Conservation (phyloP, 2,888 invertebrate species). For the Agrochola lota region DNA sequence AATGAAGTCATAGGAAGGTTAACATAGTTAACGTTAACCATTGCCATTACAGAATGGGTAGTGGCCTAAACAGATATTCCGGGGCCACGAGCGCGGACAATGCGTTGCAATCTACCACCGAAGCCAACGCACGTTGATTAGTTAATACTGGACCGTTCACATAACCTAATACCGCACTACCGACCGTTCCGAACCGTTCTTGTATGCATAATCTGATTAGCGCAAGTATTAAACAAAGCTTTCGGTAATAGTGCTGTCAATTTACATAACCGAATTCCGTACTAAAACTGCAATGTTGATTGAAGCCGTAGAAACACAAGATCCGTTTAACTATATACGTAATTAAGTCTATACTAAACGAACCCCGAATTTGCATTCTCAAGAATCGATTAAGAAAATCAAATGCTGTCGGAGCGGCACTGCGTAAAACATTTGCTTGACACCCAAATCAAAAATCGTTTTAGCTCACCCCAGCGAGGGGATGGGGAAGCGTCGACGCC, state of each 20-base stretch:
- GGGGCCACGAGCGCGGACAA: slow-evolving; percentile 88
- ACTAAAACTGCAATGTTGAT: slow-evolving; percentile 72
- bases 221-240: slow-evolving; percentile 89
- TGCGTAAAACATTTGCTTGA: slow-evolving; percentile 90
- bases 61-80: slow-evolving; percentile 90
- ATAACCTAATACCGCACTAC: slow-evolving; percentile 84
- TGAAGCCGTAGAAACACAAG: slow-evolving; percentile 74
- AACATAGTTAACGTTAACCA: slow-evolving; percentile 84
- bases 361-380: slow-evolving; percentile 81
- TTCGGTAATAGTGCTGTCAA: slow-evolving; percentile 81
- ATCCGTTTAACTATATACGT: slow-evolving; percentile 70
- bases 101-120: slow-evolving; percentile 88
- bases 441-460: slow-evolving; percentile 91
- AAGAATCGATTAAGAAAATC: slow-evolving; percentile 90
- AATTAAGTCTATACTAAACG: slow-evolving; percentile 68
- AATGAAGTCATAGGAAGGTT: slow-evolving; percentile 80
- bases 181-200: slow-evolving; percentile 86
- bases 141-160: slow-evolving; percentile 88
- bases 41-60: slow-evolving; percentile 87
- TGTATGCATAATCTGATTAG: slow-evolving; percentile 90
- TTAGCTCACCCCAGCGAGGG: slow-evolving; percentile 87
- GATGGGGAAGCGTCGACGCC: slow-evolving; percentile 88
- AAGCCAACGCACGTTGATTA: slow-evolving; percentile 89
- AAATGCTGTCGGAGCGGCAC: slow-evolving; percentile 87
- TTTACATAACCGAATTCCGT: slow-evolving; percentile 77